phyloP scores from a whole-genome alignment of 2,888 invertebrate genomes.

The Ornithoptera alexandrae region DNA sequence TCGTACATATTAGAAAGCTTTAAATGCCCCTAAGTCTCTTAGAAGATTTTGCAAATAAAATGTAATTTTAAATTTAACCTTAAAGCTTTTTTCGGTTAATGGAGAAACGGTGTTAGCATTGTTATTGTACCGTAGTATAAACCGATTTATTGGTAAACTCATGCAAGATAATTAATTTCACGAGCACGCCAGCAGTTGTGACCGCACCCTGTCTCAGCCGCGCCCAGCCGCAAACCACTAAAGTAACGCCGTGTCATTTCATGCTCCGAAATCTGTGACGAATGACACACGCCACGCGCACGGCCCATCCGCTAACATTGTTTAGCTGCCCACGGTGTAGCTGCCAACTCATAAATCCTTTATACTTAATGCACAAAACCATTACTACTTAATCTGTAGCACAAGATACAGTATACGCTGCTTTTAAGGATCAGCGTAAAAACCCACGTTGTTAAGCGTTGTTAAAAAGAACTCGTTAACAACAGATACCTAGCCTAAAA shows the following conservation, averaged over 20 bases:
- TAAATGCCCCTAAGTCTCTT: background rate
- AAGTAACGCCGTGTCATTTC: constrained; percentile 62
- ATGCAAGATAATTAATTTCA: constrained; percentile 43
- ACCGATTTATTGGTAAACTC: constrained; percentile 39
- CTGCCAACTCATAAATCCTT: constrained; percentile 13
- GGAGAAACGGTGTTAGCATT: constrained; percentile 27
- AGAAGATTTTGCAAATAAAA: background rate
- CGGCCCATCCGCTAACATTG: constrained; percentile 10
- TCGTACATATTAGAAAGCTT: no score
- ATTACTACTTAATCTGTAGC: constrained; percentile 3
- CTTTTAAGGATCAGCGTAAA: background rate
- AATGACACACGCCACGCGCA: constrained; percentile 50
- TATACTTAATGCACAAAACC: constrained; percentile 18
- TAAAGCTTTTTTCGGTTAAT: constrained; percentile 1
- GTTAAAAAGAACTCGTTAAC: background rate
- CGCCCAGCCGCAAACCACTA: constrained; percentile 56
- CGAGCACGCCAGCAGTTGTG: constrained; percentile 49
- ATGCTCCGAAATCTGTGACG: constrained; percentile 62
- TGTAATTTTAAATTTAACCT: background rate
- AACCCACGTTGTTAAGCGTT: background rate
- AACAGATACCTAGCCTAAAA: background rate
- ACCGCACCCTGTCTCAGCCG: constrained; percentile 60
- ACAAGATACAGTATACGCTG: background rate
- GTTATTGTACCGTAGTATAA: constrained; percentile 32
- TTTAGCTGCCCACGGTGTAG: constrained; percentile 22